Percentiles rank a stretch among this genome's conserved stretches.
These are phyloP conservation scores for Nymphalis urticae DNA, from an alignment of 2,888 invertebrate genomes.

Conservation along the genomic window DNA sequence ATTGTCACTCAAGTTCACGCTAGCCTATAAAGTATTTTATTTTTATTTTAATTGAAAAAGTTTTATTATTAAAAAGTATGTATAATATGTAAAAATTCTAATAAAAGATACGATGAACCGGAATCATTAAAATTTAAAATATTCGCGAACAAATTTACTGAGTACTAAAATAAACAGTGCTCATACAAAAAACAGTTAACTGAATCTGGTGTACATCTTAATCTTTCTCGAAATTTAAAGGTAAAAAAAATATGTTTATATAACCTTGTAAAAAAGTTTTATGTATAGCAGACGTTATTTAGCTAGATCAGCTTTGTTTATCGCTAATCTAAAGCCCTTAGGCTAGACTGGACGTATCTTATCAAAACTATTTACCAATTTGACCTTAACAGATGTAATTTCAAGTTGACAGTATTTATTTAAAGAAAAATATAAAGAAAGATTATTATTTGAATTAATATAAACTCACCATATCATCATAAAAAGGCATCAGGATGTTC, in stretches of 20 bases:
- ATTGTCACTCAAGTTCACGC: no score
- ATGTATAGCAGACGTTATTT: constrained; percentile 8
- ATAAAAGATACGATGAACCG: no score
- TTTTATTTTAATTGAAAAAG: no score
- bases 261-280: constrained; percentile 9
- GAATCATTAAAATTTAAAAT: not conserved
- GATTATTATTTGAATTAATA: not conserved
- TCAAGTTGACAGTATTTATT: not conserved
- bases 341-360: constrained; percentile 12
- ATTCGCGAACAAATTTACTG: not conserved
- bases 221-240: not conserved
- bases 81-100: no score
- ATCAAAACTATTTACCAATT: constrained; percentile 8
- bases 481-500: constrained; percentile 72
- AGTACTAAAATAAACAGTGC: not conserved
- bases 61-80: no score
- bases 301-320: constrained; percentile 1
- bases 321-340: constrained; percentile 12
- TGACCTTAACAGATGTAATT: not conserved
- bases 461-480: constrained; percentile 74
- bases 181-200: not conserved
- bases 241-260: constrained; percentile 7
- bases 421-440: not conserved
- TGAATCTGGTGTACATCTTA: constrained; percentile 9
- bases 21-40: no score